A percentile compares a stretch with the other conserved stretches of the same genome.
Evolutionary conservation across 2,888 invertebrate species (phyloP).

Genomic region (Syritta pipiens): DNA sequence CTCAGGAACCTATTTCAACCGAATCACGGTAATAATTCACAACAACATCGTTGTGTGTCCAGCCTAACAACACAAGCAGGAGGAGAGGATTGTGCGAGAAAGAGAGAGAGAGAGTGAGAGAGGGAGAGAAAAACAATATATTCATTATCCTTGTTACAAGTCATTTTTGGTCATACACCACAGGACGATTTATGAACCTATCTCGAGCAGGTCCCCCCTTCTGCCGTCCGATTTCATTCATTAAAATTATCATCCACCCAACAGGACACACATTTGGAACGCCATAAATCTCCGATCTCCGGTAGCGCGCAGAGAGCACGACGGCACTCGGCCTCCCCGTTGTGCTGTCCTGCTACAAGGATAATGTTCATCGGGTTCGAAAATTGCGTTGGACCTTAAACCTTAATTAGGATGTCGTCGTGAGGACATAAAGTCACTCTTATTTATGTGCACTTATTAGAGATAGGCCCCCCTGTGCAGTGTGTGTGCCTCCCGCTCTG

Average conservation of each 20-base stretch:
- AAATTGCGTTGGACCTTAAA: slow-evolving; percentile 69
- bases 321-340: neutral
- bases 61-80: slow-evolving; percentile 53
- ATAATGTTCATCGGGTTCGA: slow-evolving; percentile 67
- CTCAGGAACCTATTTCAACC: slow-evolving; percentile 49
- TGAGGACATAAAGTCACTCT: slow-evolving; percentile 66
- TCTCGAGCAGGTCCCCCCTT: slow-evolving; percentile 29
- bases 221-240: slow-evolving; percentile 51
- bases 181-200: slow-evolving; percentile 66
- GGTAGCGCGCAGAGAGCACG: slow-evolving; percentile 25
- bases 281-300: slow-evolving; percentile 67
- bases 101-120: neutral
- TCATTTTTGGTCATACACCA: slow-evolving; percentile 69
- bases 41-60: slow-evolving; percentile 56
- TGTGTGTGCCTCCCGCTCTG: neutral
- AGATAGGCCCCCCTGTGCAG: slow-evolving; percentile 16
- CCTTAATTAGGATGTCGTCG: slow-evolving; percentile 69
- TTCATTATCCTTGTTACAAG: slow-evolving; percentile 69
- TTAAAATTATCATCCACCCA: slow-evolving; percentile 69
- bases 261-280: slow-evolving; percentile 68
- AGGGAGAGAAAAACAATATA: slow-evolving; percentile 69
- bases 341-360: slow-evolving; percentile 9
- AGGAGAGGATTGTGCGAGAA: neutral
- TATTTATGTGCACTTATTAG: slow-evolving; percentile 69
- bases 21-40: slow-evolving; percentile 66